Conservation (phyloP, 1,140 invertebrate genomes). For the Temnothorax curvispinosus region DNA sequence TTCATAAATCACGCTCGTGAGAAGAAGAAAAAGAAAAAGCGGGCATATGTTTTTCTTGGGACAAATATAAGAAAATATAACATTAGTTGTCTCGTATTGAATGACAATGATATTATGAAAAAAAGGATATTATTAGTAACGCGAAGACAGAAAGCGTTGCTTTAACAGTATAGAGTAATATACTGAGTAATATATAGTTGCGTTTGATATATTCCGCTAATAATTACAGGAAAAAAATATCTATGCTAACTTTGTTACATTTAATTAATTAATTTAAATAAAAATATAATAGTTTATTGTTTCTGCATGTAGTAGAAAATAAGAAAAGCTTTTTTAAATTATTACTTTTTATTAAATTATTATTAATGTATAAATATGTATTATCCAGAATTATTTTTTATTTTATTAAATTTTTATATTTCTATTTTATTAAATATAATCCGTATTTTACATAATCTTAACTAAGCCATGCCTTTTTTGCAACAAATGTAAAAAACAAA, state of each 20-base stretch:
- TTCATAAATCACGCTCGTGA: slow-evolving; percentile 50
- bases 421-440: neutral
- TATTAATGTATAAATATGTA: neutral
- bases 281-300: neutral
- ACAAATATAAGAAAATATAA: slow-evolving; percentile 3
- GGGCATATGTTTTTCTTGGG: slow-evolving; percentile 1
- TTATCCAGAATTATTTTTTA: neutral
- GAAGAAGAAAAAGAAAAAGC: neutral
- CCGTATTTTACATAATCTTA: neutral
- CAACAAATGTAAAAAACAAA: neutral
- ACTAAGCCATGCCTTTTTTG: neutral
- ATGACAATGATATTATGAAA: neutral
- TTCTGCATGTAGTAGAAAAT: neutral
- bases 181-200: no score
- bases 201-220: neutral
- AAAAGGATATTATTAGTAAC: neutral
- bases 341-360: neutral
- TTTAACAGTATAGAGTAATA: neutral
- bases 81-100: neutral
- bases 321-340: neutral
- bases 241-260: slow-evolving; percentile 1
- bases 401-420: neutral
- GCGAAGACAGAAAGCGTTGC: neutral
- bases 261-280: slow-evolving; percentile 15
- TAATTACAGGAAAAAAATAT: neutral